phyloP scores from a whole-genome alignment of 2,888 invertebrate species.

The Acleris laterana region DNA sequence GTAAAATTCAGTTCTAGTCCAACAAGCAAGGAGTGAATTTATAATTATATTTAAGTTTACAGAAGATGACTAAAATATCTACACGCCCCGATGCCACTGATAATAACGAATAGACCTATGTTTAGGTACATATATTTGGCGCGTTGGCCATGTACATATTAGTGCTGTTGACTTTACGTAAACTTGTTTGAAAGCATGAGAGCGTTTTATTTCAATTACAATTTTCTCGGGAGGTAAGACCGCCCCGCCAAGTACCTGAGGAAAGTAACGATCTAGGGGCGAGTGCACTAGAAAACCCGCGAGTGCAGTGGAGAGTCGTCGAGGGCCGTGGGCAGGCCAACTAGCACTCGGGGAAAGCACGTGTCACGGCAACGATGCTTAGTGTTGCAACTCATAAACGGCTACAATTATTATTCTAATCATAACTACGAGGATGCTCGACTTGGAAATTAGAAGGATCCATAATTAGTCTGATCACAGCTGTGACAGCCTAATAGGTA shows the following conservation, averaged over 20 bases:
- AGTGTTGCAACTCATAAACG: background rate
- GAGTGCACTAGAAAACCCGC: constrained; percentile 65
- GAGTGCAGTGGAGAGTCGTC: constrained; percentile 62
- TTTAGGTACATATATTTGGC: too few relatives aligned
- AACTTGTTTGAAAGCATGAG: constrained; percentile 54
- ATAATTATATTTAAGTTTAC: too few relatives aligned
- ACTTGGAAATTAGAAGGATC: too few relatives aligned
- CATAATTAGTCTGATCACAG: too few relatives aligned
- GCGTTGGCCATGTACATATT: too few relatives aligned
- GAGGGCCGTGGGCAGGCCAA: constrained; percentile 62
- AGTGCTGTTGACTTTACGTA: constrained; percentile 21
- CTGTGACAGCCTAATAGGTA: too few relatives aligned
- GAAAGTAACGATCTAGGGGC: constrained; percentile 65
- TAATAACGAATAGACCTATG: too few relatives aligned
- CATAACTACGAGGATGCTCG: background rate
- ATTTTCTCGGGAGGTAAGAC: constrained; percentile 42
- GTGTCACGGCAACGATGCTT: background rate
- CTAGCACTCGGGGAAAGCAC: constrained; percentile 51
- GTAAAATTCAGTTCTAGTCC: too few relatives aligned
- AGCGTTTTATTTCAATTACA: constrained; percentile 50
- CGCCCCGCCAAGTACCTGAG: constrained; percentile 41
- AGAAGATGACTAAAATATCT: too few relatives aligned
- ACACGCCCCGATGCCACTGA: too few relatives aligned
- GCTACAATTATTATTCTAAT: constrained; percentile 1
- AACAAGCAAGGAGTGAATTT: too few relatives aligned